Base-by-base conservation (phyloP, 2,888 invertebrate genomes). In the Mactromeris polynyma region DNA sequence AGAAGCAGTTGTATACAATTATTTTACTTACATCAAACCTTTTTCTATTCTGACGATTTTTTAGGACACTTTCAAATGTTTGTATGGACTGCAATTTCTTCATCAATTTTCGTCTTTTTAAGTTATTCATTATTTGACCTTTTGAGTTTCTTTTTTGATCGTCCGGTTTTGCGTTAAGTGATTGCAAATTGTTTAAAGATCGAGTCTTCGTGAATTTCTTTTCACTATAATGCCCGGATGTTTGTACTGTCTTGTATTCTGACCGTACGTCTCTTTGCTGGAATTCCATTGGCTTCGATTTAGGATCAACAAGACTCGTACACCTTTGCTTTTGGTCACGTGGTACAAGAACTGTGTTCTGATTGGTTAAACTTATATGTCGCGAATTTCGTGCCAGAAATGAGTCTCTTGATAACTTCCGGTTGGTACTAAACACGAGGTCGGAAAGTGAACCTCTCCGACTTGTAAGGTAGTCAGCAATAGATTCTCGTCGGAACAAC, bases 391-490 rank as follows among this genome's bases (percentile, higher is more conserved):
- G 79, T 33, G 38, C 42, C 17, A 86, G 54, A 38, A 83, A 33
- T 1, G 89, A 81, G 33, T 92, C 92, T 36, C 89, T 80, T 54
- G 92, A 90, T n/a, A 89, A 38, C 33, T 87, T 87, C 46, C 87
- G 80, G 46, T 89, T 86, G 14, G 51, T 82, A 21, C 89, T 82
- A 73, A 92, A 92, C 6, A 90, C 89, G 3, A 92, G 86, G 69
- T 92, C 92, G 3, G 92, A 92, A 36, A 92, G 85, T 2, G 92
- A 92, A 21, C 89, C 92, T 31, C 90, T 87, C 69, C 89, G 81
- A 54, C 83, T 92, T 40, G 90, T 86, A 14, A 90, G 51, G 58
- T 90, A 90, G 11, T 91, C 89, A 4, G 77, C 83, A 33, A 89
- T 81, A 7, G 91, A 91, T 81, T 91, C 91, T 42, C 91, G 89